Evolutionary conservation across 2,888 invertebrate genomes (phyloP).

Genomic region (Rhagonycha lutea): DNA sequence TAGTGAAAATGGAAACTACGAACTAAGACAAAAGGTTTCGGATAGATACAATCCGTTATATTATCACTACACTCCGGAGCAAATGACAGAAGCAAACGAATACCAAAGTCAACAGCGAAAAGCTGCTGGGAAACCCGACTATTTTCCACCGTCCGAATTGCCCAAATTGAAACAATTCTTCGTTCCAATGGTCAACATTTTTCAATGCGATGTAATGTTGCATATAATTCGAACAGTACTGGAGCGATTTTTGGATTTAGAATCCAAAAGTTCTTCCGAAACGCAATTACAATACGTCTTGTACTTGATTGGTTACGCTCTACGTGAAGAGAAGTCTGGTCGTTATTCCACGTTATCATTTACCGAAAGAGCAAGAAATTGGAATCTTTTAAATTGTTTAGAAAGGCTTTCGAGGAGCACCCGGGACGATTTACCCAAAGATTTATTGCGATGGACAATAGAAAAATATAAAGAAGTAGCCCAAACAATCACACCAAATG

Average conservation of each 20-base stretch:
- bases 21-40: slow-evolving; percentile 81
- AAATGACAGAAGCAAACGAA: slow-evolving; percentile 89
- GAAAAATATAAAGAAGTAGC: slow-evolving; percentile 72
- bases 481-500: slow-evolving; percentile 44
- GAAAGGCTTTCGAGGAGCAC: slow-evolving; percentile 74
- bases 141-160: slow-evolving; percentile 84
- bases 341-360: slow-evolving; percentile 80
- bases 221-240: slow-evolving; percentile 80
- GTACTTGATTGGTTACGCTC: slow-evolving; percentile 88
- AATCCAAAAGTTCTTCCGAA: slow-evolving; percentile 83
- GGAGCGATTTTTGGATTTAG: slow-evolving; percentile 71
- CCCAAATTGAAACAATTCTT: slow-evolving; percentile 81
- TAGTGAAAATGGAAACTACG: slow-evolving; percentile 81
- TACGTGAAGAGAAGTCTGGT: slow-evolving; percentile 86
- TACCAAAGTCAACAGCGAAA: slow-evolving; percentile 84
- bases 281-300: slow-evolving; percentile 89
- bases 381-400: slow-evolving; percentile 70
- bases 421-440: slow-evolving; percentile 82
- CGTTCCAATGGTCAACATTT: slow-evolving; percentile 76
- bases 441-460: slow-evolving; percentile 81
- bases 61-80: slow-evolving; percentile 95
- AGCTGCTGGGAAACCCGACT: slow-evolving; percentile 75
- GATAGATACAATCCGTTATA: slow-evolving; percentile 94
- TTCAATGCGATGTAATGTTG: slow-evolving; percentile 89
- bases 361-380: slow-evolving; percentile 75